Evolutionary conservation across 2,113 vertebrate genomes (phyloP).

Genomic region (Sturnira hondurensis): DNA sequence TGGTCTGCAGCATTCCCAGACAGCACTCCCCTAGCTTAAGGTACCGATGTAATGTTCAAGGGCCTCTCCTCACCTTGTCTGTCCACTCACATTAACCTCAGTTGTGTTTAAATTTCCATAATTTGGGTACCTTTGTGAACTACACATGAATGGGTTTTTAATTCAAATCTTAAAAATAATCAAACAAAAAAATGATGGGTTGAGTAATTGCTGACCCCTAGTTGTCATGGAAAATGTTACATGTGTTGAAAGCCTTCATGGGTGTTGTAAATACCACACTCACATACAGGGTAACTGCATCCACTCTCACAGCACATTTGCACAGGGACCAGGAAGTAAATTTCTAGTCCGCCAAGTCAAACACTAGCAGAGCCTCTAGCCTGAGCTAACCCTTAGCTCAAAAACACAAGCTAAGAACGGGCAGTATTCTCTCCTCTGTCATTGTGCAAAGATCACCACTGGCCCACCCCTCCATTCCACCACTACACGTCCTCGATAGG

Average conservation of each 20-base stretch:
- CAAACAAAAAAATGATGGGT: background rate
- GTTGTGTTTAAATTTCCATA: background rate
- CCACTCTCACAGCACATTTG: background rate
- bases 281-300: background rate
- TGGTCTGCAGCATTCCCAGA: background rate
- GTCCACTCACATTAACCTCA: background rate
- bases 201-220: background rate
- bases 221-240: background rate
- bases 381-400: background rate
- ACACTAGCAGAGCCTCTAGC: background rate
- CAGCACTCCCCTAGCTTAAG: background rate
- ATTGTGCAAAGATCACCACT: background rate
- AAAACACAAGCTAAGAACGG: background rate
- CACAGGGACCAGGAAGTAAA: rapidly evolving
- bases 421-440: background rate
- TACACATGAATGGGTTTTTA: background rate
- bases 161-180: background rate
- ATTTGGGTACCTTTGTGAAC: background rate
- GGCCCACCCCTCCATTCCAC: background rate
- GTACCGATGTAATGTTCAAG: background rate
- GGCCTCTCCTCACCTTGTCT: background rate
- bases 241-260: background rate
- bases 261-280: background rate
- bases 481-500: too few species aligned
- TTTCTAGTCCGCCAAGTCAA: background rate